Percentiles rank a stretch among this genome's conserved stretches.
phyloP scores from a whole-genome alignment of 2,888 invertebrate species.

The Caenorhabditis becei region DNA sequence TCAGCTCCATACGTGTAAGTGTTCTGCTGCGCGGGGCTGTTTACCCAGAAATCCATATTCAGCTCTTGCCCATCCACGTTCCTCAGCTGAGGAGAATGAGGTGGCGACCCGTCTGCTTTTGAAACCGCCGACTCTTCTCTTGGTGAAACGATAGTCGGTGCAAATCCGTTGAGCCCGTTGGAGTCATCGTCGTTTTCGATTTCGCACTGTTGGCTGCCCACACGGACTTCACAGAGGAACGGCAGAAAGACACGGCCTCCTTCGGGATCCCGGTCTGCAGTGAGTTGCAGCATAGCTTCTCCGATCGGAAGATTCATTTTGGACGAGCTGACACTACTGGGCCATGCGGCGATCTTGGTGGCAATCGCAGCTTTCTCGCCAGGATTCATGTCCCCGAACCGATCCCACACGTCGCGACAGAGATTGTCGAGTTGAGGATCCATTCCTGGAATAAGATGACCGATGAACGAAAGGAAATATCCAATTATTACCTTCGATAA shows the following conservation, averaged over 20 bases:
- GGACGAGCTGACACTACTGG: conserved; percentile 28
- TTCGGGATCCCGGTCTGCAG: conserved; percentile 59
- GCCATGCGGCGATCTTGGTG: conserved; percentile 60
- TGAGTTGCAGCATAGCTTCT: conserved; percentile 79
- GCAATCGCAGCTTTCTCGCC: conserved; percentile 48
- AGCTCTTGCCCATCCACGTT: conserved; percentile 71
- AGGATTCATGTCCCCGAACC: conserved; percentile 64
- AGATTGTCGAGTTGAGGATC: conserved; percentile 66
- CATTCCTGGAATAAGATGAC: conserved; percentile 59
- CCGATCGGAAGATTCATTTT: conserved; percentile 79
- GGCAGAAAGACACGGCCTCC: conserved; percentile 78
- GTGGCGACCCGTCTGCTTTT: conserved; percentile 50
- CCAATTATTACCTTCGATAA: conserved; percentile 62
- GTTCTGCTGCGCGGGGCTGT: conserved; percentile 20
- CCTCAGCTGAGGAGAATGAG: conserved; percentile 56
- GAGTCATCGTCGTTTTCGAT: conserved; percentile 58
- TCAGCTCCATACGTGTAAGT: conserved; percentile 1
- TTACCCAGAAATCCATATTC: conserved; percentile 78
- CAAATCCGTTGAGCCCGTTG: conserved; percentile 45
- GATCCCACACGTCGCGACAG: conserved; percentile 73
- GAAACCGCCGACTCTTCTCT: conserved; percentile 42
- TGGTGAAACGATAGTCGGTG: conserved; percentile 27
- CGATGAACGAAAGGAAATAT: conserved; percentile 1
- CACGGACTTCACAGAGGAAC: conserved; percentile 76
- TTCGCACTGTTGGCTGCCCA: conserved; percentile 57